A percentile compares a stretch with the other conserved stretches of the same genome.
These are phyloP conservation scores for Centropus unirufus DNA, from an alignment of 2,113 vertebrate genomes.

Conservation along the genomic window DNA sequence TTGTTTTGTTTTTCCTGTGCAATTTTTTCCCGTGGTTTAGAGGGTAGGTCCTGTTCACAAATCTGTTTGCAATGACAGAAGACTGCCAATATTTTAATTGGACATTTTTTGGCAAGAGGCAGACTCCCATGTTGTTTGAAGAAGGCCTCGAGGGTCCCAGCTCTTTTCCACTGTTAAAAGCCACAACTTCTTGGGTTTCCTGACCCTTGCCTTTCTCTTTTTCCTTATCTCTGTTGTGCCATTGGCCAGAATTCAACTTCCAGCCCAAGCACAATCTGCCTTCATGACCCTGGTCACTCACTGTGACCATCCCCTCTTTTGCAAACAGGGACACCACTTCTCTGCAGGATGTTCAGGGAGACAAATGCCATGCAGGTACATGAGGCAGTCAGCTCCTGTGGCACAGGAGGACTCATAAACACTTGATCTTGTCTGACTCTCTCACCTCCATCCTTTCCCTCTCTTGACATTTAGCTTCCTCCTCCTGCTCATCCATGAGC, in stretches of 20 bases:
- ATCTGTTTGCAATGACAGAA: background rate
- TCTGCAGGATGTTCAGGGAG: background rate
- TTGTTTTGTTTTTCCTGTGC: background rate
- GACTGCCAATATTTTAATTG: background rate
- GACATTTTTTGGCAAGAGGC: background rate
- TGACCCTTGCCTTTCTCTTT: background rate
- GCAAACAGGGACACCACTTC: background rate
- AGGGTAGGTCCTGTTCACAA: background rate
- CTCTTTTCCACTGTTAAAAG: background rate
- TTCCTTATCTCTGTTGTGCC: background rate
- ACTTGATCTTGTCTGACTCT: background rate
- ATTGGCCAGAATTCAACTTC: background rate
- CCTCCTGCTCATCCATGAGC: background rate
- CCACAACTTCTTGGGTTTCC: background rate
- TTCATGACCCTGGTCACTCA: background rate
- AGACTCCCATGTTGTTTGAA: background rate
- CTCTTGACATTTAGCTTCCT: background rate
- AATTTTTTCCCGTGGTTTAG: background rate
- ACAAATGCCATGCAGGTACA: rapidly evolving
- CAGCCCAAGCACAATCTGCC: background rate
- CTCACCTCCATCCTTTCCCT: background rate
- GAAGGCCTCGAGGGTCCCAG: background rate
- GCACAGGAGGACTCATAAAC: background rate
- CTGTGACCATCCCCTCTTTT: background rate
- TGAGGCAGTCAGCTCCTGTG: background rate